phyloP scores from a whole-genome alignment of 2,888 invertebrate genomes.

The Oeneis ivallda region DNA sequence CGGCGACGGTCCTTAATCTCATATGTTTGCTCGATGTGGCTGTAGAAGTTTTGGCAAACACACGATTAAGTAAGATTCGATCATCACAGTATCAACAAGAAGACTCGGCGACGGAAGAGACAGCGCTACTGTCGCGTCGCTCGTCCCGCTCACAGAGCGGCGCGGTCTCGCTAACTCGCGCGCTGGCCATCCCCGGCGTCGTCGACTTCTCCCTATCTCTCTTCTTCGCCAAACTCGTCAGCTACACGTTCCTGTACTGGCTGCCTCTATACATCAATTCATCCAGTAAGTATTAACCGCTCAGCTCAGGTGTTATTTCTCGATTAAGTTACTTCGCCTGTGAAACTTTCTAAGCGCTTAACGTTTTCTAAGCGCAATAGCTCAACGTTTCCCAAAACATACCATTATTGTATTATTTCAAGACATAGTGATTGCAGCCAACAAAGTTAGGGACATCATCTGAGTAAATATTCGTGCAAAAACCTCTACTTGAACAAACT shows the following conservation, averaged over 20 bases:
- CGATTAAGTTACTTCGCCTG: no score
- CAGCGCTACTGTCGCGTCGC: slow-evolving; percentile 80
- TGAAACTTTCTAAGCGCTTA: no score
- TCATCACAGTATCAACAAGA: slow-evolving; percentile 41
- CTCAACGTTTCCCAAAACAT: no score
- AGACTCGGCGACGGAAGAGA: slow-evolving; percentile 57
- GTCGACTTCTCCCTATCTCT: slow-evolving; percentile 95
- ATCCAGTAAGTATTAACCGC: slow-evolving; percentile 85
- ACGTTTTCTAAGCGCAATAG: no score
- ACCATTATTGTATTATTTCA: background rate
- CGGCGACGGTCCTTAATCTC: no score
- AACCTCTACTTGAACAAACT: no score
- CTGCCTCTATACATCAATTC: slow-evolving; percentile 93
- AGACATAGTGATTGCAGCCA: no score
- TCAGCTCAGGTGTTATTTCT: no score
- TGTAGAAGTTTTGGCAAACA: background rate
- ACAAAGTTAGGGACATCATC: no score
- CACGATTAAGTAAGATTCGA: background rate
- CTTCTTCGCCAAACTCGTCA: slow-evolving; percentile 97
- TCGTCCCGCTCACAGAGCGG: slow-evolving; percentile 72
- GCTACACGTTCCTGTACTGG: slow-evolving; percentile 99
- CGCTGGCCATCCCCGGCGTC: slow-evolving; percentile 94
- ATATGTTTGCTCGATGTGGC: no score
- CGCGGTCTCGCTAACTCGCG: slow-evolving; percentile 89
- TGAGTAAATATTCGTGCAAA: no score